These are phyloP conservation scores for Bathynomus jamesi DNA, from an alignment of 1,140 invertebrate species.

Conservation along the genomic window DNA sequence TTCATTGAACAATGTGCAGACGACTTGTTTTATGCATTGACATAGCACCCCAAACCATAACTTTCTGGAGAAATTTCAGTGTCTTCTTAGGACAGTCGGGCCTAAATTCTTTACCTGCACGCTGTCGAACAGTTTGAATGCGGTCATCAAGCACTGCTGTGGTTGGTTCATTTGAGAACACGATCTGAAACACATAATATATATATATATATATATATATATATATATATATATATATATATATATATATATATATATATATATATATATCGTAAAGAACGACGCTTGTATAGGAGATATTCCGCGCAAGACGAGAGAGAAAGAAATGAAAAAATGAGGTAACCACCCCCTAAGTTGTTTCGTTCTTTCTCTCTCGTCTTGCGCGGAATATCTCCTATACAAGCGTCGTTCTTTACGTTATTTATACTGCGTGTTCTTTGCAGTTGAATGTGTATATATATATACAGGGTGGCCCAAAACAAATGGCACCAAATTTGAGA, in stretches of 20 bases:
- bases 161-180: conserved; percentile 1
- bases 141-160: neutral
- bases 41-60: conserved; percentile 35
- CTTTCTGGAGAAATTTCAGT: neutral
- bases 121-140: neutral
- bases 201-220: conserved; percentile 13
- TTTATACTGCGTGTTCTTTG: no score
- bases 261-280: conserved; percentile 7
- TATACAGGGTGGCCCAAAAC: no score
- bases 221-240: conserved; percentile 11
- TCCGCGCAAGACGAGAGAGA: no score
- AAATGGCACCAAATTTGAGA: no score
- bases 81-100: neutral
- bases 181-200: neutral
- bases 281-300: no score
- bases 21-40: conserved; percentile 24
- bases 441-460: no score
- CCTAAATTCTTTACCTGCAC: neutral
- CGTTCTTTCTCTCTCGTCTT: no score
- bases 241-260: conserved; percentile 7
- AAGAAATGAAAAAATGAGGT: no score
- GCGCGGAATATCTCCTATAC: no score
- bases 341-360: no score
- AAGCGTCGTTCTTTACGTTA: no score
- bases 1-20: conserved; percentile 34